phyloP scores from a whole-genome alignment of 92 coral and sea anemone species.

The Epizoanthus rinbou region DNA sequence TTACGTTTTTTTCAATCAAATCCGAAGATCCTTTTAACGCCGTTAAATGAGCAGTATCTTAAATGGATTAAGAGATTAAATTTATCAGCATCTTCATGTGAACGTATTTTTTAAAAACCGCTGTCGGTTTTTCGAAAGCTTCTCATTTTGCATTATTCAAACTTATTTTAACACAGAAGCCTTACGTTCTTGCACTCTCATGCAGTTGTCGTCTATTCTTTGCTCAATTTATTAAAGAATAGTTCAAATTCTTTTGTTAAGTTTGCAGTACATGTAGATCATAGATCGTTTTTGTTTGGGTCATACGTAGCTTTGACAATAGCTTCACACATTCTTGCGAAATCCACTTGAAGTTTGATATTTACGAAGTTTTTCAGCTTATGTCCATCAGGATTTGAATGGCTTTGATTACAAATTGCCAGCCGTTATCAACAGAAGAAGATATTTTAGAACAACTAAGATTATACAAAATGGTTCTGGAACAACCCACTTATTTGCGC shows the following conservation, averaged over 20 bases:
- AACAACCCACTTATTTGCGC: not conserved
- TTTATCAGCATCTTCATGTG: slow-evolving; percentile 34
- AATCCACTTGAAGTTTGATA: not conserved
- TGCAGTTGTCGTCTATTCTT: not conserved
- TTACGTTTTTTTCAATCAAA: too few species aligned
- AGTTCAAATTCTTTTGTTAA: slow-evolving; percentile 21
- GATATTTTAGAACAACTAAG: not conserved
- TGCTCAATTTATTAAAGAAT: not conserved
- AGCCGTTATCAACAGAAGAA: not conserved
- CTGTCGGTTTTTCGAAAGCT: not conserved
- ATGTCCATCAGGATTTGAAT: too few species aligned
- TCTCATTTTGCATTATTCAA: not conserved
- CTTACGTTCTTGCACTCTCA: too few species aligned
- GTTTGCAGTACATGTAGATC: not conserved
- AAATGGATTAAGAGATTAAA: slow-evolving; percentile 32
- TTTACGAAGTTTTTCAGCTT: not conserved
- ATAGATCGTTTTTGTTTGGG: not conserved
- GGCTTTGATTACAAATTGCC: not conserved
- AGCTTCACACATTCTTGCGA: too few species aligned
- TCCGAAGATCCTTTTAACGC: not conserved
- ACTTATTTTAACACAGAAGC: too few species aligned
- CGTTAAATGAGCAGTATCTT: slow-evolving; percentile 5
- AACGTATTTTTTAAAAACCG: not conserved
- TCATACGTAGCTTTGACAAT: too few species aligned
- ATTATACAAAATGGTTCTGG: not conserved